Evolutionary conservation across 2,888 invertebrate genomes (phyloP).

Genomic region (Cephalotes varians): DNA sequence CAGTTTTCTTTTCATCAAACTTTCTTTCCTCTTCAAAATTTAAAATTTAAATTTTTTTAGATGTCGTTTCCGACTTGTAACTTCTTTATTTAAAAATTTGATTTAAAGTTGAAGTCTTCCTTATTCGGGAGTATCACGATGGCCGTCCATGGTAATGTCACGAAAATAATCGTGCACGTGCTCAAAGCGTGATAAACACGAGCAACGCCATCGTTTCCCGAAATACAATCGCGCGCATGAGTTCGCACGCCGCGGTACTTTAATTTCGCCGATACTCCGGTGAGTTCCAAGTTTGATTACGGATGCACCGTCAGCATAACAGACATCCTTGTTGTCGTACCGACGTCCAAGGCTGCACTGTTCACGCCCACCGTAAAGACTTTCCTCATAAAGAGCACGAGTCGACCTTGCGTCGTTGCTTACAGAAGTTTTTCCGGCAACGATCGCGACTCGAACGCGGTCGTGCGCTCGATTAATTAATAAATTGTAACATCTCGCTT

Average conservation of each 20-base stretch:
- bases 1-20: neutral
- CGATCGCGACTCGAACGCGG: neutral
- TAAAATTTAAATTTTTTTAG: neutral
- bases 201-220: conserved; percentile 45
- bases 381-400: neutral
- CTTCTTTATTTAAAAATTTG: neutral
- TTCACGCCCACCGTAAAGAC: conserved; percentile 52
- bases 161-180: conserved; percentile 49
- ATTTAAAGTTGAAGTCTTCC: neutral
- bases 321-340: conserved; percentile 82
- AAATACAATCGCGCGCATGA: conserved; percentile 46
- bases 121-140: conserved; percentile 3
- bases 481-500: neutral
- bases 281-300: conserved; percentile 73
- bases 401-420: conserved; percentile 16
- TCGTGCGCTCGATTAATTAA: neutral
- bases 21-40: neutral
- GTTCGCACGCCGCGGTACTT: conserved; percentile 56
- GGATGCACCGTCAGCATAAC: conserved; percentile 81
- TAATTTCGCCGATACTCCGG: conserved; percentile 64
- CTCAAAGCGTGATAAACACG: conserved; percentile 37
- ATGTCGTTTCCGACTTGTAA: neutral
- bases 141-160: neutral
- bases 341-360: conserved; percentile 77
- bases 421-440: conserved; percentile 29